Evolutionary conservation across 2,888 invertebrate species (phyloP).

Genomic region (Lysandra coridon): DNA sequence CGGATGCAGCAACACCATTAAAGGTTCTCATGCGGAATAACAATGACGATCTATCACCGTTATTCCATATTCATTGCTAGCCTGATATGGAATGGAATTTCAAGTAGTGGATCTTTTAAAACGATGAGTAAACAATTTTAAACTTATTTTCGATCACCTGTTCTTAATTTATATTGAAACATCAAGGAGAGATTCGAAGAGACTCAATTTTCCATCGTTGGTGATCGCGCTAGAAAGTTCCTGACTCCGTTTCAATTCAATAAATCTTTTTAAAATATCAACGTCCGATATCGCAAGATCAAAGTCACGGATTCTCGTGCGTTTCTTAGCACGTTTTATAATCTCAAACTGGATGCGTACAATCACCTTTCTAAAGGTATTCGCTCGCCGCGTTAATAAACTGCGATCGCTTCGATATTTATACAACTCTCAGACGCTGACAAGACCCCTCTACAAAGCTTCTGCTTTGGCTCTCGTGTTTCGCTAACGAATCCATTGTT

Average conservation of each 20-base stretch:
- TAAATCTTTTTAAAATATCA: slow-evolving; percentile 4
- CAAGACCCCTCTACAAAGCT: not conserved
- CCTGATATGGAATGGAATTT: slow-evolving; percentile 20
- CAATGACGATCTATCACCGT: slow-evolving; percentile 15
- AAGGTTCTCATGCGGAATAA: slow-evolving; percentile 29
- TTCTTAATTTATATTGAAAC: not conserved
- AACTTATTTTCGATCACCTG: not conserved
- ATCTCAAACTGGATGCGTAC: slow-evolving; percentile 11
- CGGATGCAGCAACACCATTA: slow-evolving; percentile 26
- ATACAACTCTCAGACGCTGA: not conserved
- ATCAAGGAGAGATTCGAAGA: not conserved
- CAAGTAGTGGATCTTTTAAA: not conserved
- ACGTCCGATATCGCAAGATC: slow-evolving; percentile 18
- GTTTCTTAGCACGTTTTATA: slow-evolving; percentile 6
- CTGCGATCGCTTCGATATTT: slow-evolving; percentile 6
- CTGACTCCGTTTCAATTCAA: not conserved
- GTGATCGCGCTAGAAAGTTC: not conserved
- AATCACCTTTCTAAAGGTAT: slow-evolving; percentile 26
- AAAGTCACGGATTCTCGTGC: slow-evolving; percentile 20
- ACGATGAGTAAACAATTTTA: not conserved
- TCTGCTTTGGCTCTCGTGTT: slow-evolving; percentile 2
- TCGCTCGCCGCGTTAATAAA: slow-evolving; percentile 8
- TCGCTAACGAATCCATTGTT: slow-evolving; percentile 4
- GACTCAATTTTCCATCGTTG: not conserved
- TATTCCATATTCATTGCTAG: slow-evolving; percentile 21